These are phyloP conservation scores for Chymomyza amoena DNA, from an alignment of 2,888 invertebrate genomes.

Conservation along the genomic window DNA sequence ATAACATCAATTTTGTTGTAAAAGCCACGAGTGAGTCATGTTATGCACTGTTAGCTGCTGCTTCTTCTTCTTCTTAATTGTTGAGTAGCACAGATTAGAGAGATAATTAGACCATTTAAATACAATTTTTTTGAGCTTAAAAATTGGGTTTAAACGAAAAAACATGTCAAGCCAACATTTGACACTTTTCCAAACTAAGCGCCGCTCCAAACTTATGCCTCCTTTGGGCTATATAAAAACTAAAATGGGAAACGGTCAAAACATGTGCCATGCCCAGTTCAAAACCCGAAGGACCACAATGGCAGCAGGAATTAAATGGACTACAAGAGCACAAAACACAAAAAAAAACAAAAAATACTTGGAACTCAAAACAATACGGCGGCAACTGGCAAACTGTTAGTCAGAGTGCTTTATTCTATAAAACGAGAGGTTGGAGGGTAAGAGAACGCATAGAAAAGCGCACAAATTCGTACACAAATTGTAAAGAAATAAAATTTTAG, in stretches of 20 bases:
- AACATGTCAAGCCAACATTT: constrained; percentile 5
- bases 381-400: constrained; percentile 49
- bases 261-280: constrained; percentile 53
- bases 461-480: constrained; percentile 70
- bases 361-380: constrained; percentile 41
- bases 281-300: constrained; percentile 45
- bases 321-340: constrained; percentile 58
- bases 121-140: background rate
- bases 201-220: background rate
- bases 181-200: background rate
- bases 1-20: constrained; percentile 70
- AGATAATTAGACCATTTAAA: background rate
- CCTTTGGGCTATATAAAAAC: background rate
- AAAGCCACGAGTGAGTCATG: constrained; percentile 58
- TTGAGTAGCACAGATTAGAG: no score
- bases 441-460: constrained; percentile 5
- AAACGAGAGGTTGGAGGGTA: background rate
- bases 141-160: background rate
- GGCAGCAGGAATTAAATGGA: constrained; percentile 65
- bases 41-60: background rate
- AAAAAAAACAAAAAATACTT: constrained; percentile 20
- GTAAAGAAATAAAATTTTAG: constrained; percentile 73
- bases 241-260: constrained; percentile 51
- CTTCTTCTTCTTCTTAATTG: no score
- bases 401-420: background rate